Evolutionary conservation across 2,888 invertebrate genomes (phyloP).

Genomic region (Zaprionus lineosus): DNA sequence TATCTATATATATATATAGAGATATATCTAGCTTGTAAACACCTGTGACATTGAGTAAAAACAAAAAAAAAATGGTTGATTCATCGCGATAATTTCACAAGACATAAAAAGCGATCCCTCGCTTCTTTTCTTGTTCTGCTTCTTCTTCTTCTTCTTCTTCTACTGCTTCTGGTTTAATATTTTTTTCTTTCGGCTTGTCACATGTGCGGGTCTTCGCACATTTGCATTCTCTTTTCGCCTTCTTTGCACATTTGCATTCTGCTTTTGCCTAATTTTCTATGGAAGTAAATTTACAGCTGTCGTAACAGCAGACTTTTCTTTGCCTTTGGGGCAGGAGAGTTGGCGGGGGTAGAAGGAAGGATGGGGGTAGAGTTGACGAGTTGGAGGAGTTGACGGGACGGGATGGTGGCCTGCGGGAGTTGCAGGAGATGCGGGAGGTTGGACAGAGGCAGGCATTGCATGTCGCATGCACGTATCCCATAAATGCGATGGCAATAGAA

Average conservation of each 20-base stretch:
- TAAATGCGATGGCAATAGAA: neutral
- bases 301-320: constrained; percentile 3
- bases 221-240: constrained; percentile 4
- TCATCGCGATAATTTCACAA: constrained; percentile 26
- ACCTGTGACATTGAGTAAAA: constrained; percentile 6
- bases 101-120: neutral
- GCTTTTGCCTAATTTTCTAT: constrained; percentile 57
- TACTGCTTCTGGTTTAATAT: too few relatives aligned
- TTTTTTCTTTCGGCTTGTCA: too few relatives aligned
- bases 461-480: neutral
- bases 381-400: too few relatives aligned
- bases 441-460: neutral
- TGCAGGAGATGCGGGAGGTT: too few relatives aligned
- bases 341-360: neutral
- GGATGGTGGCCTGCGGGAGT: too few relatives aligned
- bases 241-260: constrained; percentile 47
- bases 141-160: too few relatives aligned
- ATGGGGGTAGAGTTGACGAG: too few relatives aligned
- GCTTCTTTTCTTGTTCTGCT: neutral
- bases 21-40: neutral
- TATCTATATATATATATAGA: neutral
- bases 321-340: neutral
- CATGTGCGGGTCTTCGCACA: constrained; percentile 14
- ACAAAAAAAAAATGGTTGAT: constrained; percentile 14
- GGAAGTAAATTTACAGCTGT: constrained; percentile 48